A percentile compares a stretch with the other conserved stretches of the same genome.
Conservation (phyloP, 2,888 invertebrate genomes). For the Xylophagus ater region DNA sequence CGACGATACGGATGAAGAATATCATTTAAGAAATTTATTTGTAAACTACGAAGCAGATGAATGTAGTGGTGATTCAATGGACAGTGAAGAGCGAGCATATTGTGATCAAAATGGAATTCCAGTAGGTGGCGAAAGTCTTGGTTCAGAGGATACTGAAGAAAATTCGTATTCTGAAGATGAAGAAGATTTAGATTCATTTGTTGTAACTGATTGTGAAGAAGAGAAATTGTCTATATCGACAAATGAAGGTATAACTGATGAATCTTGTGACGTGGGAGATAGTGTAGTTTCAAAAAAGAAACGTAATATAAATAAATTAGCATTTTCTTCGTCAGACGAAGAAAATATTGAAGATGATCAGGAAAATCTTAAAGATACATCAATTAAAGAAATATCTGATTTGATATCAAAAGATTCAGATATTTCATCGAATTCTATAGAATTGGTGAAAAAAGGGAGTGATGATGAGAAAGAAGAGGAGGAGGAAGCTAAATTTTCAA, state of each 20-base stretch:
- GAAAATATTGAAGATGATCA: background rate
- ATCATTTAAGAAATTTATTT: slow-evolving; percentile 21
- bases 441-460: too few species aligned
- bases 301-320: slow-evolving; percentile 27
- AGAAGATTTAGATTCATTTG: slow-evolving; percentile 44
- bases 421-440: too few species aligned
- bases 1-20: slow-evolving; percentile 16
- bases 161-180: slow-evolving; percentile 37
- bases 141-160: slow-evolving; percentile 36
- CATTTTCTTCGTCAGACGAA: slow-evolving; percentile 32
- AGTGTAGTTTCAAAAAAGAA: too few species aligned
- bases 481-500: too few species aligned
- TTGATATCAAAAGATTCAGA: too few species aligned
- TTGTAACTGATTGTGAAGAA: slow-evolving; percentile 44
- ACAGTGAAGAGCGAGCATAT: slow-evolving; percentile 42
- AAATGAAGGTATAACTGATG: background rate
- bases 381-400: background rate
- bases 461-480: too few species aligned
- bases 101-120: slow-evolving; percentile 42
- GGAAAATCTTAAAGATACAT: background rate
- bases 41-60: slow-evolving; percentile 29
- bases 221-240: slow-evolving; percentile 21
- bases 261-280: background rate
- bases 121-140: slow-evolving; percentile 44
- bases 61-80: slow-evolving; percentile 30